phyloP scores from a whole-genome alignment of 1,140 invertebrate species.

The Vanessa tameamea region DNA sequence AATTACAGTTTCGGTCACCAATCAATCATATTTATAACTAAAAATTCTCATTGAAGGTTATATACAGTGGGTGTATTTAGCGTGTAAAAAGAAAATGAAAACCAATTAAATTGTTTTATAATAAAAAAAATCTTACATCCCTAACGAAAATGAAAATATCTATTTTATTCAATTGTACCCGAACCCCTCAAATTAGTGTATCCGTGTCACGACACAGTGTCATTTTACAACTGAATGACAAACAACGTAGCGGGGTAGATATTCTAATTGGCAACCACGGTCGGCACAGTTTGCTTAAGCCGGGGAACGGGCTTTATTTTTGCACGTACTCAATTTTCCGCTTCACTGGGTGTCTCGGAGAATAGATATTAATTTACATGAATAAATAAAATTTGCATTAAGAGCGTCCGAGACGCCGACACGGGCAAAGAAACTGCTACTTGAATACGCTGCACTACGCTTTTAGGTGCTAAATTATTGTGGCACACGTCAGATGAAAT shows the following conservation, averaged over 20 bases:
- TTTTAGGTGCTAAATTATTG: conserved; percentile 46
- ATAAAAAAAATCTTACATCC: not conserved
- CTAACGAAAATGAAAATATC: conserved; percentile 1
- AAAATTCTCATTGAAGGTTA: too few species aligned
- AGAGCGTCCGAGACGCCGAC: conserved; percentile 60
- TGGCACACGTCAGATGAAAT: conserved; percentile 36
- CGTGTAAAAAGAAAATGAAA: too few species aligned
- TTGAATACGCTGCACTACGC: conserved; percentile 54
- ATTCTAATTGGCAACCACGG: conserved; percentile 60
- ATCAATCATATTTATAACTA: too few species aligned
- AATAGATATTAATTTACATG: conserved; percentile 81
- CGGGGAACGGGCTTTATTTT: conserved; percentile 62
- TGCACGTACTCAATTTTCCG: conserved; percentile 79
- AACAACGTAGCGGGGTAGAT: conserved; percentile 47
- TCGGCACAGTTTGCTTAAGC: conserved; percentile 58
- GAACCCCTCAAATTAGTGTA: conserved; percentile 22
- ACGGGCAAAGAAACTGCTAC: conserved; percentile 62
- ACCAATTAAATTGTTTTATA: too few species aligned
- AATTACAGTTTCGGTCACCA: too few species aligned
- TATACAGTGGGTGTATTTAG: too few species aligned
- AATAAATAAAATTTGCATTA: conserved; percentile 81
- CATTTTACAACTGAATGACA: conserved; percentile 43
- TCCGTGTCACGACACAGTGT: conserved; percentile 37
- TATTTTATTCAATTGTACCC: conserved; percentile 9
- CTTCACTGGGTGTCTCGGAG: conserved; percentile 70